phyloP scores from a whole-genome alignment of 2,113 vertebrate species.

The Pontoporia blainvillei region DNA sequence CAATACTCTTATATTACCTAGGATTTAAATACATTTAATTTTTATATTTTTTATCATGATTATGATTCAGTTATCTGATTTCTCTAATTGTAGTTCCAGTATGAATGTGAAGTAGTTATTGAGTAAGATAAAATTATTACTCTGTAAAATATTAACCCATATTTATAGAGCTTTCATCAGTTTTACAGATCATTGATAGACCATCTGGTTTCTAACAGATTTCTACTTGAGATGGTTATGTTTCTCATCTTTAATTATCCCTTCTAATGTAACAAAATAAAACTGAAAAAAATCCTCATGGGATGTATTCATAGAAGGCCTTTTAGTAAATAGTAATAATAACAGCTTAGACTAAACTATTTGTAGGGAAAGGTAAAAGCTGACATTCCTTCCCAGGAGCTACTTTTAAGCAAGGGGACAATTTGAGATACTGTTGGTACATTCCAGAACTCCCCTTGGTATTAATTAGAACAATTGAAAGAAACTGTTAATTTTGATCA shows the following conservation, averaged over 20 bases:
- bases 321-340: constrained; percentile 54
- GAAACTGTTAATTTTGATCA: constrained; percentile 83
- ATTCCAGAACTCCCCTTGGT: constrained; percentile 83
- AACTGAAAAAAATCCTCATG: constrained; percentile 16
- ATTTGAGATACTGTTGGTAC: constrained; percentile 76
- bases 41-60: neutral
- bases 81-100: neutral
- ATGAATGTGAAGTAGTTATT: neutral
- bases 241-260: constrained; percentile 39
- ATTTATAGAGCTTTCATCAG: neutral
- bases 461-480: constrained; percentile 83
- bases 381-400: constrained; percentile 57
- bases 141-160: neutral
- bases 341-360: constrained; percentile 74
- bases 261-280: constrained; percentile 62
- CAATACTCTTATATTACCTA: neutral
- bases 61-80: neutral
- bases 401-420: constrained; percentile 66
- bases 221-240: constrained; percentile 56
- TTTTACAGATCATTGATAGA: neutral
- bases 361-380: constrained; percentile 62
- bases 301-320: neutral
- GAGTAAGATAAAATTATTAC: neutral
- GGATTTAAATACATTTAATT: neutral
- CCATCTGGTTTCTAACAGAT: neutral